These are phyloP conservation scores for Poecilia gillii DNA, from an alignment of 2,797 vertebrate genomes.

Conservation along the genomic window DNA sequence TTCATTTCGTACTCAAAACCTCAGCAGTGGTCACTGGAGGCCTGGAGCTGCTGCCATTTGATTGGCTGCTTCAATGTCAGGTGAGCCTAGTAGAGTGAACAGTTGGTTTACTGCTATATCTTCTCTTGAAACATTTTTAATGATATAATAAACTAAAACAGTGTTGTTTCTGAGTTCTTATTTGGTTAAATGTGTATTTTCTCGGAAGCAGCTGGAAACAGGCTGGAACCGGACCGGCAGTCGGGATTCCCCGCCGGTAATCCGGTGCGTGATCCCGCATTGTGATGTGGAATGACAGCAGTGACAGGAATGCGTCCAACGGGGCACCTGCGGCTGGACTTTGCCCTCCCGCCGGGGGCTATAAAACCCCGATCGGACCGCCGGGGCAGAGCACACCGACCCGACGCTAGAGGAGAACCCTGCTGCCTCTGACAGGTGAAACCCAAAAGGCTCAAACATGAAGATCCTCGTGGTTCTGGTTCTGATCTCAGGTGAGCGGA, in stretches of 20 bases:
- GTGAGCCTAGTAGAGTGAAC: background rate
- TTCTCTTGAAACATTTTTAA: background rate
- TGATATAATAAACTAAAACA: background rate
- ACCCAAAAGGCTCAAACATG: constrained; percentile 58
- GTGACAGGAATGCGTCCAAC: constrained; percentile 50
- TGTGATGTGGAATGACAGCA: constrained; percentile 55
- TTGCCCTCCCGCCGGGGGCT: constrained; percentile 21
- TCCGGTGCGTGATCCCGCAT: background rate
- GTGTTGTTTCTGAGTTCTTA: background rate
- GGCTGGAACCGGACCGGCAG: background rate
- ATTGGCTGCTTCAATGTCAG: background rate
- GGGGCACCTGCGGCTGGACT: constrained; percentile 54
- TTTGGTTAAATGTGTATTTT: background rate
- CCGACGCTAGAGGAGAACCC: constrained; percentile 18
- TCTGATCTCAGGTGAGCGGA: constrained; percentile 73
- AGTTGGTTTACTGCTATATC: background rate
- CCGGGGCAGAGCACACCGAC: constrained; percentile 4
- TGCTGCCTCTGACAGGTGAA: constrained; percentile 44
- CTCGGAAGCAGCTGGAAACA: background rate
- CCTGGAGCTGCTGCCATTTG: background rate
- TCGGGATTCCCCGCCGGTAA: background rate
- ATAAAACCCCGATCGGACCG: constrained; percentile 26
- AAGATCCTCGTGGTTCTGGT: constrained; percentile 72
- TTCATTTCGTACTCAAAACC: no score
- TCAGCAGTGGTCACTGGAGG: background rate